These are phyloP conservation scores for Megastigmus dorsalis DNA, from an alignment of 2,888 invertebrate genomes.

Conservation along the genomic window DNA sequence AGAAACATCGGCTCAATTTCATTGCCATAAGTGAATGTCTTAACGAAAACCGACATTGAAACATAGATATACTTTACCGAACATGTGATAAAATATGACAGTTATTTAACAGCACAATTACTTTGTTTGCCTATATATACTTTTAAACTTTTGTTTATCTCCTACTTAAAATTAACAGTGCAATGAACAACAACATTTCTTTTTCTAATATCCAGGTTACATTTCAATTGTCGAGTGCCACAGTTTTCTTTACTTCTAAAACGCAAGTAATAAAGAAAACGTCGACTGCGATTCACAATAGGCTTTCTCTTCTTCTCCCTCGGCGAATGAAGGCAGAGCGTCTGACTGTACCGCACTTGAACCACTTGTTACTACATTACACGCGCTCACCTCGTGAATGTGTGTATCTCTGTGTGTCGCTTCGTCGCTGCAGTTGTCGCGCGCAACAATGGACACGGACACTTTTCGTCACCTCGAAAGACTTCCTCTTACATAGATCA, in stretches of 20 bases:
- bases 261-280: background rate
- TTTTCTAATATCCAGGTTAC: slow-evolving; percentile 7
- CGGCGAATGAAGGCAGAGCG: background rate
- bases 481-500: no score
- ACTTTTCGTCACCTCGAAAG: background rate
- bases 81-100: slow-evolving; percentile 29
- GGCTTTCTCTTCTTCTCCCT: background rate
- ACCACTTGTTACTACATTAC: slow-evolving; percentile 27
- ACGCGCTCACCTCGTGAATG: background rate
- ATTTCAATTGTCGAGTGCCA: slow-evolving; percentile 5
- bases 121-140: background rate
- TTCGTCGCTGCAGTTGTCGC: slow-evolving; percentile 49
- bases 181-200: slow-evolving; percentile 25
- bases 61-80: no score
- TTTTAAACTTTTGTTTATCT: background rate
- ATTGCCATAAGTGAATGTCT: no score
- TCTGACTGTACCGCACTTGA: slow-evolving; percentile 15
- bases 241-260: slow-evolving; percentile 7
- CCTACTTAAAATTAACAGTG: slow-evolving; percentile 38
- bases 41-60: no score
- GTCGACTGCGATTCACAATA: background rate
- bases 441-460: background rate
- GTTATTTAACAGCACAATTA: slow-evolving; percentile 14
- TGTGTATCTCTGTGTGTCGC: slow-evolving; percentile 1
- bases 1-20: no score